phyloP scores from a whole-genome alignment of 2,113 vertebrate species.

The Hemibagrus wyckioides region DNA sequence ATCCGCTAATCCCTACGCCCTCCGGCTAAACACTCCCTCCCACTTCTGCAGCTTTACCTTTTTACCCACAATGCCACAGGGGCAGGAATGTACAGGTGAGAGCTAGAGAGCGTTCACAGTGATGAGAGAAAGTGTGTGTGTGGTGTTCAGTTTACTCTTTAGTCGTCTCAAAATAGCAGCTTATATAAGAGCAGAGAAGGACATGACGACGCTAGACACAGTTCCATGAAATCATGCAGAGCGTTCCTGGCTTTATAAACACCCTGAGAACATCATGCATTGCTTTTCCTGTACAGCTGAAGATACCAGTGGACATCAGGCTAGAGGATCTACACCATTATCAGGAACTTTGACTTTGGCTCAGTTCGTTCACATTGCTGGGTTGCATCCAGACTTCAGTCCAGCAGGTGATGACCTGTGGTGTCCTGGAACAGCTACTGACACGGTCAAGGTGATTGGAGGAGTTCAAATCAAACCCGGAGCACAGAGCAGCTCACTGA shows the following conservation, averaged over 20 bases:
- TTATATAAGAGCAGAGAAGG: neutral
- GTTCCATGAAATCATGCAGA: neutral
- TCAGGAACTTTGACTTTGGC: neutral
- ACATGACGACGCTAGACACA: neutral
- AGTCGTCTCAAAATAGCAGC: neutral
- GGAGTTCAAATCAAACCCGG: neutral
- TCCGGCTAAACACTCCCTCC: constrained; percentile 53
- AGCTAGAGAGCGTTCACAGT: constrained; percentile 52
- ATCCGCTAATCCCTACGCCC: constrained; percentile 58
- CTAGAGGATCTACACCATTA: neutral
- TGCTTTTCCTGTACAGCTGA: neutral
- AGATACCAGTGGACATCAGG: neutral
- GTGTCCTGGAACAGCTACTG: neutral
- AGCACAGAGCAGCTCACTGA: neutral
- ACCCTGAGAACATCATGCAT: neutral
- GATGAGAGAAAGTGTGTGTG: constrained; percentile 54
- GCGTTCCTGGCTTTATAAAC: neutral
- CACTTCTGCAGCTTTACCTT: constrained; percentile 61
- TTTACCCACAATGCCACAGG: constrained; percentile 56
- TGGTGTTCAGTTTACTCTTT: neutral
- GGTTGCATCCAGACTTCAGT: neutral
- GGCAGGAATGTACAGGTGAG: constrained; percentile 50
- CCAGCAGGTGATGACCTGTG: neutral
- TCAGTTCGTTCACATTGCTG: neutral
- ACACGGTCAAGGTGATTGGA: neutral